Evolutionary conservation across 2,888 invertebrate species (phyloP).

Genomic region (Sylvicola cinctus): DNA sequence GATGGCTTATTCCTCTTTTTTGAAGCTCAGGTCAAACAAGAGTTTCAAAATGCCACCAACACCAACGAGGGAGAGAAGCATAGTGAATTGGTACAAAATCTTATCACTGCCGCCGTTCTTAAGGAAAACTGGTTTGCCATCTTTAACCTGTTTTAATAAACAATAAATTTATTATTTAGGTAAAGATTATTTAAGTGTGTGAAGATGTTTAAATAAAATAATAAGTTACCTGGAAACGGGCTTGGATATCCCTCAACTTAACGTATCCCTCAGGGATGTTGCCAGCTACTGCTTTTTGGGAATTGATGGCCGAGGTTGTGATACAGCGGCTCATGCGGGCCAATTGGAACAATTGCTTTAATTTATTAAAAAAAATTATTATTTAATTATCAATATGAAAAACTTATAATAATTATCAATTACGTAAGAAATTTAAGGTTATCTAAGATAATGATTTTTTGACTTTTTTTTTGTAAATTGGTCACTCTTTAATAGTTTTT

Average conservation of each 20-base stretch:
- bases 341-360: too few species aligned
- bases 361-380: too few species aligned
- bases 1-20: too few species aligned
- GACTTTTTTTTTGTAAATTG: too few species aligned
- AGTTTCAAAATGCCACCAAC: background rate
- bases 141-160: constrained; percentile 14
- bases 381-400: too few species aligned
- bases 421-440: too few species aligned
- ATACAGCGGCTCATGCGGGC: too few species aligned
- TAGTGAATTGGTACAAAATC: constrained; percentile 15
- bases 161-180: background rate
- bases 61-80: background rate
- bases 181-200: background rate
- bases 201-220: background rate
- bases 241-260: background rate
- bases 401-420: too few species aligned
- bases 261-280: background rate
- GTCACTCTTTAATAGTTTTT: too few species aligned
- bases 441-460: too few species aligned
- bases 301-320: too few species aligned
- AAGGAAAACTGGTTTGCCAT: constrained; percentile 20
- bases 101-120: constrained; percentile 21
- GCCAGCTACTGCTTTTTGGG: too few species aligned
- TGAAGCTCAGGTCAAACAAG: background rate
- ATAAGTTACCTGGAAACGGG: background rate